Base-by-base conservation (phyloP, 2,797 vertebrate species). In the Danio choprae region DNA sequence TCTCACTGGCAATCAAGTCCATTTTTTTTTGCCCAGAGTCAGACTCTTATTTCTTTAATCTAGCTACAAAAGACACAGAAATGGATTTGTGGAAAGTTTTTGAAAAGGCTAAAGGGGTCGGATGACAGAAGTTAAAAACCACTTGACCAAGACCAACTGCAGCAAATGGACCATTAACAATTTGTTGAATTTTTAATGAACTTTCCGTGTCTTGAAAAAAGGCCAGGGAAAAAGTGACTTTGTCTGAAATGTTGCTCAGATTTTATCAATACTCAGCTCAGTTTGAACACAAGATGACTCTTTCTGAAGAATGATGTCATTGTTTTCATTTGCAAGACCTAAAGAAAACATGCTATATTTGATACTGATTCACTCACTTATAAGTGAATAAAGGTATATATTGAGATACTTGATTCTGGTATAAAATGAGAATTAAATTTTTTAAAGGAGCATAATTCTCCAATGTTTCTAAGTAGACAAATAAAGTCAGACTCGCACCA, bases 71-170 rank as follows among this genome's bases (percentile, higher is more conserved):
- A 50, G 3, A 65, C 4, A 73, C 59, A 58, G 16, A 59, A 77
- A 53, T 40, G 29, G 56, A 13, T 50, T 70, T 70, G n/a, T 58
- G 68, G 62, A 82, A 77, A 58, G 74, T 62, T 60, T 22, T 44
- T 60, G 44, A 60, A 70, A 71, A 64, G 36, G 29, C 59, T 40
- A 2, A 51, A 59, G 6, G 41, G 12, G 46, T 78, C 40, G 38
- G 13, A 51, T 79, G 58, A 63, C 18, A n/a, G 18, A 60, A 51
- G 44, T 71, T 71, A 79, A 79, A 79, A 78, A 43, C 44, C 56
- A 78, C 65, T 70, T 78, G 55, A 51, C 76, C 65, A 11, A 60
- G 65, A 48, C 55, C 55, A 29, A 22, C 43, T 41, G 29, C 77
- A 16, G 55, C 65, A 59, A 76, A 76, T 51, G 38, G 71, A 10